Percentiles rank a stretch among this genome's conserved stretches.
phyloP scores from a whole-genome alignment of 2,113 vertebrate genomes.

The Sorex fumeus region DNA sequence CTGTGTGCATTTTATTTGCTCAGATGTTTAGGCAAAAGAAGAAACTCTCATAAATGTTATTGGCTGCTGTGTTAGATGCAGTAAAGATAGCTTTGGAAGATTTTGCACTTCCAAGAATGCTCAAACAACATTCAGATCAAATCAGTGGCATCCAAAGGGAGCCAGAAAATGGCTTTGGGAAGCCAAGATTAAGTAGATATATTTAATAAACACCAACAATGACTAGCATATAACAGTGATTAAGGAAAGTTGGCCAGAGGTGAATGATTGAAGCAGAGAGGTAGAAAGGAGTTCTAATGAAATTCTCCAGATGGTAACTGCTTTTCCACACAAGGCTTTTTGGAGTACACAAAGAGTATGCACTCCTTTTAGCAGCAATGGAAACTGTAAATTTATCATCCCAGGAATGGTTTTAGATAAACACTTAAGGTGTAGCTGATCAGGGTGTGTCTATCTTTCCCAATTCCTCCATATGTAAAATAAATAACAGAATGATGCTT shows the following conservation, averaged over 20 bases:
- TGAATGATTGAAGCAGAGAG: constrained; percentile 10
- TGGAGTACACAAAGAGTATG: background rate
- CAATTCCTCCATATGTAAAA: background rate
- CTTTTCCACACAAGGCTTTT: background rate
- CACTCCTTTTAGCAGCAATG: background rate
- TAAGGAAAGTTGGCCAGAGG: background rate
- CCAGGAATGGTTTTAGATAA: background rate
- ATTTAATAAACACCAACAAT: background rate
- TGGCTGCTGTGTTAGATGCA: background rate
- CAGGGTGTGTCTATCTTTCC: background rate
- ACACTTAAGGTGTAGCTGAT: background rate
- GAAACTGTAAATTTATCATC: background rate
- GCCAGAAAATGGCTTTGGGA: background rate
- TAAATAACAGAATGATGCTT: background rate
- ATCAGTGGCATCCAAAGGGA: background rate
- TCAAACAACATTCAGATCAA: background rate
- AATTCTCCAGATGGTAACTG: background rate
- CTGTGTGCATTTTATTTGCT: background rate
- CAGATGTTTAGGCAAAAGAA: constrained; percentile 4
- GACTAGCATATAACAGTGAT: background rate
- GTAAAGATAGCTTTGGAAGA: background rate
- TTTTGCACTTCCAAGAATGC: background rate
- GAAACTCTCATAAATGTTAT: no score
- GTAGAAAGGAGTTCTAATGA: constrained; percentile 9
- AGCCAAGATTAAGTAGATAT: background rate